Evolutionary conservation across 2,797 vertebrate species (phyloP).

Genomic region (Emydoidea blandingii): DNA sequence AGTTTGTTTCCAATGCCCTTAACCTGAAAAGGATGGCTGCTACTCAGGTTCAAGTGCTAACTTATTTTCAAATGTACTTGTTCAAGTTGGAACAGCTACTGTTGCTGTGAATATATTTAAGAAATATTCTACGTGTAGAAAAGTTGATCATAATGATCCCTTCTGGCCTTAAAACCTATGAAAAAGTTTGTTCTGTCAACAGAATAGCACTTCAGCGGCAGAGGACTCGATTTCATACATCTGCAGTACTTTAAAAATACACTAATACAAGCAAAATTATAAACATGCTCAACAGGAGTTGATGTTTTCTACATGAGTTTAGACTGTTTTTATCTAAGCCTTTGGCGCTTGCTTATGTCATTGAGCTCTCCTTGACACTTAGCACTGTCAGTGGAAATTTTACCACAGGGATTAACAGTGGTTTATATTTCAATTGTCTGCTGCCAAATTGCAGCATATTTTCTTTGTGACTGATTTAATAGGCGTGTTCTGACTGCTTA

Average conservation of each 20-base stretch:
- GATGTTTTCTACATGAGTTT: background rate
- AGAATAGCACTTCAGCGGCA: background rate
- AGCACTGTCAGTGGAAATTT: background rate
- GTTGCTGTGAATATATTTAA: background rate
- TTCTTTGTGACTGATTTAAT: background rate
- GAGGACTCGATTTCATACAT: background rate
- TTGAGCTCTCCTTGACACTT: background rate
- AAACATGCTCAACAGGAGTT: background rate
- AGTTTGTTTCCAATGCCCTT: background rate
- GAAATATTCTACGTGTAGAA: background rate
- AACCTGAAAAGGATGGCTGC: slow-evolving; percentile 6
- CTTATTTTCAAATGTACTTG: background rate
- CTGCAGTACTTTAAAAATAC: background rate
- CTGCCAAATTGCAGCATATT: background rate
- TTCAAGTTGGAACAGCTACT: background rate
- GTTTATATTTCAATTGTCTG: background rate
- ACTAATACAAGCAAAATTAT: background rate
- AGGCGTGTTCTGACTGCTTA: background rate
- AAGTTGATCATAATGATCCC: background rate
- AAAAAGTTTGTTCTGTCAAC: background rate
- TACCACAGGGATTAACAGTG: background rate
- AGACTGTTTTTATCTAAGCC: background rate
- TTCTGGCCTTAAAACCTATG: background rate
- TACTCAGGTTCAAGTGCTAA: background rate
- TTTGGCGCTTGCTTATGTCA: background rate